Percentiles rank a stretch among this genome's conserved stretches.
These are phyloP conservation scores for Creontiades dilutus DNA, from an alignment of 2,888 invertebrate genomes.

Conservation along the genomic window DNA sequence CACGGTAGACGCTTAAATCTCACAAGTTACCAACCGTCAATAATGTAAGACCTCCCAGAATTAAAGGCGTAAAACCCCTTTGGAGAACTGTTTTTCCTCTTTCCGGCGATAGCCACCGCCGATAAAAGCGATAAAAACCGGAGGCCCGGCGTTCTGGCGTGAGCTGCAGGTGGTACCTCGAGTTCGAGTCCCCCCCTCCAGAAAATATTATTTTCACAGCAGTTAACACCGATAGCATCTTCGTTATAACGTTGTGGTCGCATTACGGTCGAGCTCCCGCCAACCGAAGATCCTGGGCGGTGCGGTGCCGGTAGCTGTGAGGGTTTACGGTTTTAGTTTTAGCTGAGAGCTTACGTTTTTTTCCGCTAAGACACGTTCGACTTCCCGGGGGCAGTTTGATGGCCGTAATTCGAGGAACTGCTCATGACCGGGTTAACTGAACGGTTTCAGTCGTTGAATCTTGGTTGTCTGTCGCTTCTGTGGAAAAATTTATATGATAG, in stretches of 20 bases:
- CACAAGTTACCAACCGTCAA: not conserved
- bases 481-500: too few relatives aligned
- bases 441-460: not conserved
- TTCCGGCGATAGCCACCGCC: conserved; percentile 30
- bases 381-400: not conserved
- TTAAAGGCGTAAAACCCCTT: conserved; percentile 40
- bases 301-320: not conserved
- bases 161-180: not conserved
- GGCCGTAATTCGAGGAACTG: not conserved
- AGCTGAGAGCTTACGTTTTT: not conserved
- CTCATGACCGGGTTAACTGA: conserved; percentile 16
- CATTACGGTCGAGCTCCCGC: not conserved
- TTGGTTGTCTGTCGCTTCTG: too few relatives aligned
- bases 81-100: conserved; percentile 1
- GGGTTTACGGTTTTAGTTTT: too few relatives aligned
- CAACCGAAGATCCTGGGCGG: conserved; percentile 19
- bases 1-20: not conserved
- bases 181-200: not conserved
- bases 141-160: not conserved
- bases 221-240: conserved; percentile 8
- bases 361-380: not conserved
- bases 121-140: conserved; percentile 40
- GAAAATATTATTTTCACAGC: conserved; percentile 5
- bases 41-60: conserved; percentile 47
- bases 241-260: not conserved